These are phyloP conservation scores for Morone chrysops DNA, from an alignment of 2,113 vertebrate genomes.

Conservation along the genomic window DNA sequence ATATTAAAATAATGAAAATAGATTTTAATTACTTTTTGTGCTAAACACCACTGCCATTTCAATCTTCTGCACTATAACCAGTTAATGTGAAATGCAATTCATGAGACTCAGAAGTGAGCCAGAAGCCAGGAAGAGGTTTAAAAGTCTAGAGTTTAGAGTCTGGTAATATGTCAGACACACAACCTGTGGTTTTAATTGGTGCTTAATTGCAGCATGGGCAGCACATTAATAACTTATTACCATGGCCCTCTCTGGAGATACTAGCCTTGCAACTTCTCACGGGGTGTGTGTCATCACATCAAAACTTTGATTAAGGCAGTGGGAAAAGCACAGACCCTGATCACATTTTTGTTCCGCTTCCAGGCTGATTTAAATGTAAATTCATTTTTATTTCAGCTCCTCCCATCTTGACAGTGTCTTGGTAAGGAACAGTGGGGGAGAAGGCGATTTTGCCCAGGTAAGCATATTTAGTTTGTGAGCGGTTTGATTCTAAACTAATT, in stretches of 20 bases:
- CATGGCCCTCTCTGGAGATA: slow-evolving; percentile 62
- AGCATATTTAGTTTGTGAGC: slow-evolving; percentile 80
- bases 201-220: slow-evolving; percentile 76
- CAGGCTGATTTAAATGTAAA: slow-evolving; percentile 83
- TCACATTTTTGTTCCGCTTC: slow-evolving; percentile 78
- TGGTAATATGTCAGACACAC: slow-evolving; percentile 40
- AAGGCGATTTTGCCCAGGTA: slow-evolving; percentile 79
- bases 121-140: slow-evolving; percentile 32
- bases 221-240: slow-evolving; percentile 74
- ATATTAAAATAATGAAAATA: no score
- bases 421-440: slow-evolving; percentile 48
- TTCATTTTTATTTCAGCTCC: slow-evolving; percentile 78
- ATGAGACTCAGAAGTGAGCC: slow-evolving; percentile 1
- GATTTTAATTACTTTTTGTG: not conserved
- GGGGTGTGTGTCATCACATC: slow-evolving; percentile 75
- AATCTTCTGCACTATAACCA: not conserved
- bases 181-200: slow-evolving; percentile 71
- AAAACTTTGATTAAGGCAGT: slow-evolving; percentile 77
- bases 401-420: slow-evolving; percentile 64
- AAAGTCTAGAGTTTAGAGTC: slow-evolving; percentile 30
- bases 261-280: slow-evolving; percentile 46
- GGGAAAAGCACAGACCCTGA: slow-evolving; percentile 76
- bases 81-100: not conserved
- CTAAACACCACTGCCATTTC: not conserved
- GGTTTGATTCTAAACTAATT: slow-evolving; percentile 83